Percentiles rank a stretch among this genome's conserved stretches.
Conservation (phyloP, 2,797 vertebrate genomes). For the Cynodonichthys magdalenae region DNA sequence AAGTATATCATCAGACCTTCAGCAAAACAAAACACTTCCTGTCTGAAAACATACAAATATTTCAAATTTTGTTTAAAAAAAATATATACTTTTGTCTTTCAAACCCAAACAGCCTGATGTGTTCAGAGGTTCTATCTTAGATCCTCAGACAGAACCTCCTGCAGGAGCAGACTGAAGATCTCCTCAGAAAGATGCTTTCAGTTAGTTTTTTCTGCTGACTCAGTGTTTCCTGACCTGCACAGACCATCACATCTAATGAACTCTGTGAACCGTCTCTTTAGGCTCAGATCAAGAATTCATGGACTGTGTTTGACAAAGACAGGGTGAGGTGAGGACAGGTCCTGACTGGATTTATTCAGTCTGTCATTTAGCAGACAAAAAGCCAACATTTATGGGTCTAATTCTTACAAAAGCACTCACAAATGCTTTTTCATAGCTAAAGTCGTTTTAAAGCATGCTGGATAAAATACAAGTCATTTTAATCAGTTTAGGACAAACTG, state of each 20-base stretch:
- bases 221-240: neutral
- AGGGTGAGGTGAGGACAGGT: neutral
- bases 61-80: neutral
- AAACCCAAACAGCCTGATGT: neutral
- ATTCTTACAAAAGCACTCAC: too few relatives aligned
- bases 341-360: neutral
- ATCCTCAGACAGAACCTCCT: too few relatives aligned
- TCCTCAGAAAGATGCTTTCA: slow-evolving; percentile 2
- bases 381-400: too few relatives aligned
- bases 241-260: slow-evolving; percentile 10
- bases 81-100: neutral
- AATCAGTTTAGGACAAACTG: too few relatives aligned
- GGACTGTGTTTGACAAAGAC: neutral
- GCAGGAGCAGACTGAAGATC: slow-evolving; percentile 1
- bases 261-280: neutral
- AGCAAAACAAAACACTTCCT: neutral
- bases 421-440: neutral
- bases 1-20: neutral
- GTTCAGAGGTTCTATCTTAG: too few relatives aligned
- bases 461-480: too few relatives aligned
- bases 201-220: slow-evolving; percentile 9
- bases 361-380: neutral
- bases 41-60: too few relatives aligned
- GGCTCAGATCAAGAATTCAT: too few relatives aligned
- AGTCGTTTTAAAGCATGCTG: too few relatives aligned